A percentile compares a stretch with the other conserved stretches of the same genome.
phyloP scores from a whole-genome alignment of 1,140 invertebrate species.

The Phymastichus coffea region DNA sequence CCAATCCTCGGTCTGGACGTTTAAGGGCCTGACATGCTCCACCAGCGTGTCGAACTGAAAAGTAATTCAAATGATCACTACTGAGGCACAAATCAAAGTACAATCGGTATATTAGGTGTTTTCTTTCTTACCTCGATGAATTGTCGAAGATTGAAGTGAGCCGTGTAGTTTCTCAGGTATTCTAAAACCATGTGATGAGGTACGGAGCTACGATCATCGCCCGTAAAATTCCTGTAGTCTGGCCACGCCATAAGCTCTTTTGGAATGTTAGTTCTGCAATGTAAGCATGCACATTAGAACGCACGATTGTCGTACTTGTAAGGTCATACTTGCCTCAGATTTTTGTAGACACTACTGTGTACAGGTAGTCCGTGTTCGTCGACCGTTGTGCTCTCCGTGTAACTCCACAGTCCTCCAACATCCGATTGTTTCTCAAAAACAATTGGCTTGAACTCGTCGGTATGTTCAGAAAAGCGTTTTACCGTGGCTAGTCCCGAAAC shows the following conservation, averaged over 20 bases:
- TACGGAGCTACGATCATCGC: slow-evolving; percentile 58
- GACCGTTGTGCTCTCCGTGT: slow-evolving; percentile 61
- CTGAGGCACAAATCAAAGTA: not conserved
- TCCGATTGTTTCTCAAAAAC: slow-evolving; percentile 59
- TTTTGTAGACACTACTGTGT: slow-evolving; percentile 72
- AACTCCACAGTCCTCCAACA: slow-evolving; percentile 72
- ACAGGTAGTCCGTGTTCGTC: slow-evolving; percentile 63
- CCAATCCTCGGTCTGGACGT: not conserved
- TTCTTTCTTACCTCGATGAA: slow-evolving; percentile 57
- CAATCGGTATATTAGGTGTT: not conserved
- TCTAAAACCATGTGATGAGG: slow-evolving; percentile 61
- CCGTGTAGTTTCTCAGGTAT: slow-evolving; percentile 65
- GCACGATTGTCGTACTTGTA: not conserved
- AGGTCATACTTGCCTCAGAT: slow-evolving; percentile 56
- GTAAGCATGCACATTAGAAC: not conserved
- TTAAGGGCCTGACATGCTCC: not conserved
- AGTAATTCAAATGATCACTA: not conserved
- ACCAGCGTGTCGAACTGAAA: not conserved
- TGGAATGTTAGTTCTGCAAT: slow-evolving; percentile 71
- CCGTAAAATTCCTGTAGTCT: slow-evolving; percentile 61
- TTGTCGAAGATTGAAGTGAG: slow-evolving; percentile 57
- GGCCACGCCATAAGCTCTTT: slow-evolving; percentile 75
- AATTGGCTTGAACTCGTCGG: not conserved
- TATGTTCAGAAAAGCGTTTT: not conserved
- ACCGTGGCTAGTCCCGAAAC: slow-evolving; percentile 66